Base-by-base conservation (phyloP, 2,113 vertebrate species). In the Nothoprocta perdicaria region DNA sequence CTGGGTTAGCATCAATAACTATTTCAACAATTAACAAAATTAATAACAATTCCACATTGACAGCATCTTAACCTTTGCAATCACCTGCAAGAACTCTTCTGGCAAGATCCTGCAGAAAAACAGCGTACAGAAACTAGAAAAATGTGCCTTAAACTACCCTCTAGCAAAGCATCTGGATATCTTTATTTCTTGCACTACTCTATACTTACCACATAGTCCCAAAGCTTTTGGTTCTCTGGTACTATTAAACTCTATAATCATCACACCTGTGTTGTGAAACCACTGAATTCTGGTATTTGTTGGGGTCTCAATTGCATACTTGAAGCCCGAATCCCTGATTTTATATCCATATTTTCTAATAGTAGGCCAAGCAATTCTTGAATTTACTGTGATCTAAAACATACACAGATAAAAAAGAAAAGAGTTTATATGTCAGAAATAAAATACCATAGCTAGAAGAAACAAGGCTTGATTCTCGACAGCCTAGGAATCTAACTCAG, bases 211-310 rank as follows among this genome's bases (percentile, higher is more conserved):
- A 76, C 99, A 99, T 2, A 99, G 97, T 31, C 99, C 99, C 94
- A 93, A 96, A 71, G 98, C 97, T 55, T 94, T 96, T n/a, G 97
- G 95, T 79, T 98, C 98, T 81, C 80, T 96, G 90, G 97, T 96
- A 84, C 90, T 97, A 71, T 98, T 98, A 17, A 96, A 96, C 83
- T 99, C 98, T 73, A 99, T 97, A 92, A 99, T 98, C 99, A 99
- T 98, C 97, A 99, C 97, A 11, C 99, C 99, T 1, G 99, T 99
- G 95, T 96, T 98, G 96, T 99, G 99, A 89, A 99, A 99, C 99
- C 99, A 99, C 94, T 99, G 98, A 90, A 99, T 98, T 96, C 97
- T 98, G 55, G 98, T 94, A 63, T 98, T 98, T 41, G 98, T 96
- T 1, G 99, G 99, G 1, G 98, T 99, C 77, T 96, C 97, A 96